These are phyloP conservation scores for Lophius americanus DNA, from an alignment of 2,797 vertebrate genomes.

Conservation along the genomic window DNA sequence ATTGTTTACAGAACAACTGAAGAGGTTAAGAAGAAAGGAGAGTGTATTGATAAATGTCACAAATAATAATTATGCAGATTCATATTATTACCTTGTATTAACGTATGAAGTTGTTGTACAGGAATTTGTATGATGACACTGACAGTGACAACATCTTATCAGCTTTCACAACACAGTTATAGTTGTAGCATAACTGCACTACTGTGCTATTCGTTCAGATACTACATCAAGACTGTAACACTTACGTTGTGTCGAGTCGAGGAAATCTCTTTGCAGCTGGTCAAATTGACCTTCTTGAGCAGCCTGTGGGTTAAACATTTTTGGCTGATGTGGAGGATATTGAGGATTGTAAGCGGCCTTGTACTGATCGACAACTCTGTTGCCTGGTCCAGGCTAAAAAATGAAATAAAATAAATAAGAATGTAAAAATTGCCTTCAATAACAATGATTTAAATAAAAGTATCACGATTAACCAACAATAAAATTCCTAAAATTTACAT, in stretches of 20 bases:
- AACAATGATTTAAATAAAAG: neutral
- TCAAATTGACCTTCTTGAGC: constrained; percentile 81
- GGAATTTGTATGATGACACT: too few species aligned
- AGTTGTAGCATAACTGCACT: neutral
- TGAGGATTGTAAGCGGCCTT: constrained; percentile 88
- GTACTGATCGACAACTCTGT: constrained; percentile 72
- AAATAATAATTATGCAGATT: neutral
- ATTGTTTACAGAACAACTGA: too few species aligned
- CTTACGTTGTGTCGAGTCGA: constrained; percentile 87
- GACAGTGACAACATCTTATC: too few species aligned
- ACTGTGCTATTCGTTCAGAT: neutral
- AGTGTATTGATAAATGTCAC: too few species aligned
- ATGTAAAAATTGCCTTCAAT: constrained; percentile 8
- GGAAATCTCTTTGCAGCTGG: constrained; percentile 88
- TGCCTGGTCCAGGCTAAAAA: constrained; percentile 65
- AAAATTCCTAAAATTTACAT: neutral
- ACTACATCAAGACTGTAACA: constrained; percentile 18
- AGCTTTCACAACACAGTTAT: too few species aligned
- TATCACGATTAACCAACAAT: neutral
- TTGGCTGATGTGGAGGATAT: constrained; percentile 76
- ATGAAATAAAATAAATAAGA: constrained; percentile 30
- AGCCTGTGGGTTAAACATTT: constrained; percentile 75
- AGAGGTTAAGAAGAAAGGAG: too few species aligned
- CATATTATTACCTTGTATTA: neutral
- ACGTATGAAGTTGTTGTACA: neutral